Percentiles rank a stretch among this genome's conserved stretches.
Conservation (phyloP, 2,888 invertebrate genomes). For the Drosophila limbata region DNA sequence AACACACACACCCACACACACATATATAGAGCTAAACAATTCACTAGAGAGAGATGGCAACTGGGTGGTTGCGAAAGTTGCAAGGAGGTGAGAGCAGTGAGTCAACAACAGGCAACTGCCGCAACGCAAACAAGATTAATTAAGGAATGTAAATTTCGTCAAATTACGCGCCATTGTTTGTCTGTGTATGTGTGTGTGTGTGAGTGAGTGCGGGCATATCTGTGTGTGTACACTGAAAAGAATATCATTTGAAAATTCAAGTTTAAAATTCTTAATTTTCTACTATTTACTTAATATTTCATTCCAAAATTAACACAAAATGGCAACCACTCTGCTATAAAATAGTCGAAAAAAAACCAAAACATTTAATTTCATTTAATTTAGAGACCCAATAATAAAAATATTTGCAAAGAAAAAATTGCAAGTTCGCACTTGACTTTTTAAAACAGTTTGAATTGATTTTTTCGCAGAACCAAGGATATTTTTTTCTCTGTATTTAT, state of each 20-base stretch:
- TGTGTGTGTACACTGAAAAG: neutral
- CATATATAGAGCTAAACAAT: conserved; percentile 27
- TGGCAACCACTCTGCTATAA: no score
- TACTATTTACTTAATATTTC: no score
- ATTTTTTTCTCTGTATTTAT: conserved; percentile 1
- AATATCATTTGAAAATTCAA: no score
- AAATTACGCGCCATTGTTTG: conserved; percentile 80
- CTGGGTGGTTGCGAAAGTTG: neutral
- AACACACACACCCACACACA: conserved; percentile 23
- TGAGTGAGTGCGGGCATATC: conserved; percentile 15
- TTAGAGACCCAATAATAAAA: no score
- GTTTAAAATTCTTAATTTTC: no score
- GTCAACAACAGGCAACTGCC: conserved; percentile 77
- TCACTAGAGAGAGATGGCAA: conserved; percentile 26
- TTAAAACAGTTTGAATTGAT: neutral
- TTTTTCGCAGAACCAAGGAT: no score
- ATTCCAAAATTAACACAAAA: no score
- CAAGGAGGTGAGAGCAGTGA: conserved; percentile 11
- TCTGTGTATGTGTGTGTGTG: conserved; percentile 14
- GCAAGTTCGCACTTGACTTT: no score
- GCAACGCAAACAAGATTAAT: conserved; percentile 83
- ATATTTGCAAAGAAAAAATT: no score
- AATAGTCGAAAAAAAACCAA: no score
- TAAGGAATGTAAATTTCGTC: conserved; percentile 84
- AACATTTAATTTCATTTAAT: no score